Base-by-base conservation (phyloP, 1,140 invertebrate genomes). In the Ectropis grisescens region DNA sequence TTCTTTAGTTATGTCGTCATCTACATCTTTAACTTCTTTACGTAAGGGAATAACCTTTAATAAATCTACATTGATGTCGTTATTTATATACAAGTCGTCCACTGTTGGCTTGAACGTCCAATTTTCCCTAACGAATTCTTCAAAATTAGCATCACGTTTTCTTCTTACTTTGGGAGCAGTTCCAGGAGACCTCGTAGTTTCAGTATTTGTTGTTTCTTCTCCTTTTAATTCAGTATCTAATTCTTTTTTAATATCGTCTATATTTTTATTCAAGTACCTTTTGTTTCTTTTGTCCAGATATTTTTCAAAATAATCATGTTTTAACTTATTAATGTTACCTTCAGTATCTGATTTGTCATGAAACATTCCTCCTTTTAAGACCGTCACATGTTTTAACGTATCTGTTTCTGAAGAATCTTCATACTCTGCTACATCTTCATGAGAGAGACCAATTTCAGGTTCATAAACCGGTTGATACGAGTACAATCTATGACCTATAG, bases 381-480 rank as follows among this genome's bases (percentile, higher is more conserved):
- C 42, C 9, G 72, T 78, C 1, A 67, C 35, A 32, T 70, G 53
- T 5, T 13, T 58, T 43, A 37, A 55, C 52, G 33, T 58, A 41
- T 62, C 59, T n/a, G 50, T 33, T 30, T 74, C 67, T n/a, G 37
- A 45, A 6, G 56, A 57, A 25, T 70, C 57, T 35, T 69, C 57
- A 27, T 70, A 69, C 31, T 74, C 61, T 1, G 57, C 29, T 11
- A 47, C 53, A 23, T 70, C 62, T 11, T 66, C 69, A 13, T 56
- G 47, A 37, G 50, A 50, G 1, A 71, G 41, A 14, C 64, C 58
- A 13, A 67, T 66, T 58, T 80, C 76, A 8, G 76, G 76, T 47
- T 76, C 71, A 22, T 81, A 81, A 0, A 75, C 70, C n/a, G 72
- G 72, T 57, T 81, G 72, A 29, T 76, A 81, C 0, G 76, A 78